Conservation (phyloP, 2,113 vertebrate species). For the Bambusicola thoracicus region DNA sequence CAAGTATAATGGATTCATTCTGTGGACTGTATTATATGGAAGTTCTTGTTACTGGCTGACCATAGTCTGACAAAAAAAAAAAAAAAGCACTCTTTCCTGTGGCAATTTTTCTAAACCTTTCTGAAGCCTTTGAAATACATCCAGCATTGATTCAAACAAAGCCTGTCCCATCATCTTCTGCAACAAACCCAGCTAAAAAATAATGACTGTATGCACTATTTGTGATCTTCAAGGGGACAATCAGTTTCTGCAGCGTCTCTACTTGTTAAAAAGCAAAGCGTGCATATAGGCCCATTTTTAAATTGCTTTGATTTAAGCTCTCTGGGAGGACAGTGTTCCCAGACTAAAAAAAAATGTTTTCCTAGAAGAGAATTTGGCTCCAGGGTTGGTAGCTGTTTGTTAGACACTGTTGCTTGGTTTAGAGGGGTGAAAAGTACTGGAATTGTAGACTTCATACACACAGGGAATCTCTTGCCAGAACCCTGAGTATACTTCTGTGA, state of each 20-base stretch:
- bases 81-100: neutral
- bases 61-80: neutral
- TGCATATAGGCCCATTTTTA: neutral
- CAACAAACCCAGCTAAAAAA: neutral
- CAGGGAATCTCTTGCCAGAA: neutral
- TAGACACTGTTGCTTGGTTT: neutral
- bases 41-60: neutral
- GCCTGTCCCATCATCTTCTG: neutral
- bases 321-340: neutral
- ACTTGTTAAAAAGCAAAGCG: neutral
- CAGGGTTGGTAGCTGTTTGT: neutral
- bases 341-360: neutral
- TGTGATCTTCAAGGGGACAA: neutral
- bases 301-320: neutral
- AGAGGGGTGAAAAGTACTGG: neutral
- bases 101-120: neutral
- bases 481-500: neutral
- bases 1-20: neutral
- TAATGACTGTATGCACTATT: neutral
- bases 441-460: neutral
- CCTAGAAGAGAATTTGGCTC: neutral
- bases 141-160: neutral
- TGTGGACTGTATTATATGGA: neutral
- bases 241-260: neutral
- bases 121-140: neutral